Conservation (phyloP, 2,888 invertebrate genomes). For the Anthrax anthrax region DNA sequence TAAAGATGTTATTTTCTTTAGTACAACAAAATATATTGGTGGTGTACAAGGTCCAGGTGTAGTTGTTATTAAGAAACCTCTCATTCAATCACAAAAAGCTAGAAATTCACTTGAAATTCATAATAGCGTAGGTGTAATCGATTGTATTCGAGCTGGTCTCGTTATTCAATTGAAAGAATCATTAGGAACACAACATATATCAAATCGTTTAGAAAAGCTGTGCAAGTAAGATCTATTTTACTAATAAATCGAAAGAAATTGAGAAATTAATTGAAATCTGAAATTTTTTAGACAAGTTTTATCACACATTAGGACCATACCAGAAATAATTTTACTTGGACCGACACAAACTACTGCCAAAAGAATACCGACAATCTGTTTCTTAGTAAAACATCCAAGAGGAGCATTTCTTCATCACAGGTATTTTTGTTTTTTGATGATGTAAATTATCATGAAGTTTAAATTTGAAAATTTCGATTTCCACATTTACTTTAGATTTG, state of each 20-base stretch:
- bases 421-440: slow-evolving; percentile 25
- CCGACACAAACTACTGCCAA: slow-evolving; percentile 49
- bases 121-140: slow-evolving; percentile 61
- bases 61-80: slow-evolving; percentile 45
- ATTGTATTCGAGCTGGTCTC: slow-evolving; percentile 70
- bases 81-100: slow-evolving; percentile 34
- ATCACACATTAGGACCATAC: slow-evolving; percentile 63
- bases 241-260: slow-evolving; percentile 6
- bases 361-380: slow-evolving; percentile 69
- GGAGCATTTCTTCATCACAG: slow-evolving; percentile 76
- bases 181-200: slow-evolving; percentile 57
- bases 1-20: slow-evolving; percentile 81
- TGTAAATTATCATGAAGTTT: no score
- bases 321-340: slow-evolving; percentile 65
- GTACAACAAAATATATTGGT: slow-evolving; percentile 81
- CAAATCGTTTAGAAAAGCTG: slow-evolving; percentile 55
- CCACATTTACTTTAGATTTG: slow-evolving; percentile 25
- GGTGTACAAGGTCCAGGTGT: slow-evolving; percentile 65
- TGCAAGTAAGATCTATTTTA: slow-evolving; percentile 42
- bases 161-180: slow-evolving; percentile 76
- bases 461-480: neutral
- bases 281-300: slow-evolving; percentile 50
- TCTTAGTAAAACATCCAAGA: slow-evolving; percentile 67
- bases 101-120: slow-evolving; percentile 35
- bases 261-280: slow-evolving; percentile 19